phyloP scores from a whole-genome alignment of 30 jellyfish, hydroid and myxozoan species.

The Turritopsis rubra region DNA sequence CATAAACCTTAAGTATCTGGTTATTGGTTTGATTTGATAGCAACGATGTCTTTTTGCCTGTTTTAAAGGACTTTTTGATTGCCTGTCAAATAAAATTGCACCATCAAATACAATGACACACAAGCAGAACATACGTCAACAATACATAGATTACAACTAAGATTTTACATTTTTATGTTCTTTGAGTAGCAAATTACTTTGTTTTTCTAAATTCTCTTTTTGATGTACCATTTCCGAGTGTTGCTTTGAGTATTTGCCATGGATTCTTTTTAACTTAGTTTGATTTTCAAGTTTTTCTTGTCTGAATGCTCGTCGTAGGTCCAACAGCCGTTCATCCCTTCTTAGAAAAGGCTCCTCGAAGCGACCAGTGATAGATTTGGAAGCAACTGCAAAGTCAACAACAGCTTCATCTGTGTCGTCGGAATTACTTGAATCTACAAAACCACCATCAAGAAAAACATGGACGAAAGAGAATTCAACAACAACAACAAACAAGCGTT shows the following conservation, averaged over 20 bases:
- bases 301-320: not conserved
- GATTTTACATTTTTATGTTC: not conserved
- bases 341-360: constrained; percentile 5
- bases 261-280: not conserved
- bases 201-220: not conserved
- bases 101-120: too few relatives aligned
- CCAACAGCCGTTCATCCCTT: constrained; percentile 1
- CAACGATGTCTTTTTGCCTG: not conserved
- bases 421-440: not conserved
- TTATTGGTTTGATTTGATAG: not conserved
- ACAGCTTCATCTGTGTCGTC: not conserved
- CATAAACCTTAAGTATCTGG: not conserved
- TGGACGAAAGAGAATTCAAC: not conserved
- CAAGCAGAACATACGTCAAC: too few relatives aligned
- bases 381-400: not conserved
- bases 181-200: not conserved
- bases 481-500: not conserved
- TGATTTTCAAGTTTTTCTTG: constrained; percentile 4
- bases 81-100: not conserved
- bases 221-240: not conserved
- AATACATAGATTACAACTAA: too few relatives aligned
- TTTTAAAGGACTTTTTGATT: not conserved
- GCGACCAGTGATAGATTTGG: not conserved
- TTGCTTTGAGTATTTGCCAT: constrained; percentile 7
- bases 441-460: not conserved